Base-by-base conservation (phyloP, 2,113 vertebrate species). In the Lucifuga dentata region DNA sequence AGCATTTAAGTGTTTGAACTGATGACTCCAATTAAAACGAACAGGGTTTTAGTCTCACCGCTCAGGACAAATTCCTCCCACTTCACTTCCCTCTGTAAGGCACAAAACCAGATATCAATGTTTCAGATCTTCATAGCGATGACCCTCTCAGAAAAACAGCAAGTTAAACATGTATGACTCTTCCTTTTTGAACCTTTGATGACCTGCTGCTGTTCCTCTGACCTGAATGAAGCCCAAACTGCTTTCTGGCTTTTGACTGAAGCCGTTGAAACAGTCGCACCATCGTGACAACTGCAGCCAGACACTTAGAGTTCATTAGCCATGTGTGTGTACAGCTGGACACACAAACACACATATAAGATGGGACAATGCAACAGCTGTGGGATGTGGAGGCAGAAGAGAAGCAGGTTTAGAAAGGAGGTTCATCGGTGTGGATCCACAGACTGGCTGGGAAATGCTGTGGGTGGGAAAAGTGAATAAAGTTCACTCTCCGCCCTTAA, bases 271-370 rank as follows among this genome's bases (percentile, higher is more conserved):
- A 57, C 50, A 20, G 73, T 91, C 83, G 15, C 89, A 83, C 83
- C 59, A 63, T 41, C 12, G 60, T 88, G 89, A 80, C 76, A 88
- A 88, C 86, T 78, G 69, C 69, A 78, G 61, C 56, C 72, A 43
- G 71, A 73, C 83, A 82, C 86, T 88, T 10, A 75, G 24, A 80
- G 67, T 86, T 89, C 86, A 90, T 91, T 89, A 88, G 78, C 76
- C 68, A 68, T 81, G 73, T 87, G 62, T 65, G 86, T 89, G 81
- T 85, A 58, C 86, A 88, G 87, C 86, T 91, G 89, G 81, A 83
- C 73, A 82, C 79, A 86, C 68, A 82, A 59, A 76, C 71, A 76
- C 68, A 60, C 46, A 80, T 5, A 44, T 63, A 77, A 73, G 64
- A 23, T 11, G 67, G 58, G 72, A 68, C 69, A 76, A 48, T 80